Evolutionary conservation across 2,888 invertebrate genomes (phyloP).

Genomic region (Caradrina kadenii): DNA sequence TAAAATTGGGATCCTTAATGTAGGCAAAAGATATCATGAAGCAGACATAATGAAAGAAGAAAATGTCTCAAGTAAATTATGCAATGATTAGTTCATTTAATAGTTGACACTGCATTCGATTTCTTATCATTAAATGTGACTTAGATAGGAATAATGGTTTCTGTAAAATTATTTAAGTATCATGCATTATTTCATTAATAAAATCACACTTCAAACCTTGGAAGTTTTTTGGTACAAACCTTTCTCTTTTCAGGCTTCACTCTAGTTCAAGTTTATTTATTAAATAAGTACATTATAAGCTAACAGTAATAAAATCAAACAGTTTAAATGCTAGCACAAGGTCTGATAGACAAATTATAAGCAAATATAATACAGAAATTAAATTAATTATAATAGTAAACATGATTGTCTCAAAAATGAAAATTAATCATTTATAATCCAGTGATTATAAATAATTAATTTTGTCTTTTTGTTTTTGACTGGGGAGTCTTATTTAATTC

Average conservation of each 20-base stretch:
- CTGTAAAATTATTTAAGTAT: constrained; percentile 30
- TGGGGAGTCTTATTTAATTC: not conserved
- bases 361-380: too few species aligned
- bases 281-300: too few species aligned
- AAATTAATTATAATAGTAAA: too few species aligned
- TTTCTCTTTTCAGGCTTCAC: constrained; percentile 47
- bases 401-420: too few species aligned
- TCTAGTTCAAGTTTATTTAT: constrained; percentile 10
- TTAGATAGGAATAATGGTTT: constrained; percentile 32
- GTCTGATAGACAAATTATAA: too few species aligned
- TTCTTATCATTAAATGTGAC: constrained; percentile 34
- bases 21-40: too few species aligned
- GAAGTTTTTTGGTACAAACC: constrained; percentile 28
- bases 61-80: constrained; percentile 5
- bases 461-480: too few species aligned
- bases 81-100: constrained; percentile 7
- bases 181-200: constrained; percentile 25
- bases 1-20: too few species aligned
- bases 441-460: too few species aligned
- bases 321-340: too few species aligned
- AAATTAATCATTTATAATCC: too few species aligned
- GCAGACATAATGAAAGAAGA: not conserved
- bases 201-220: constrained; percentile 41
- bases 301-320: too few species aligned
- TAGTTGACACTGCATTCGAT: constrained; percentile 17